Evolutionary conservation across 1,140 invertebrate genomes (phyloP), one percentile per base, ranked within the genome.

Genomic region (Saccostrea cuccullata): DNA sequence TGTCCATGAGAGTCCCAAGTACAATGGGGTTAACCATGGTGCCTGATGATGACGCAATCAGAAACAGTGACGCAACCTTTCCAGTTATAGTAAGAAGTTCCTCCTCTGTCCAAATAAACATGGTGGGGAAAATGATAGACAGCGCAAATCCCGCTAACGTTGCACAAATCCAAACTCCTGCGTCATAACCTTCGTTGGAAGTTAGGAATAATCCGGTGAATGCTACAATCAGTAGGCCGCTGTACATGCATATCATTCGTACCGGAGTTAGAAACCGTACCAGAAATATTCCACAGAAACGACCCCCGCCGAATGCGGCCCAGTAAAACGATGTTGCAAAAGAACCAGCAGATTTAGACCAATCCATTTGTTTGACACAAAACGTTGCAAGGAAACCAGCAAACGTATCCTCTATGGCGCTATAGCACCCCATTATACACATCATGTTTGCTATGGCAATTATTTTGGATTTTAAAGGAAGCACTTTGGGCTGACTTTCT

Each of bases 41-140:
- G 15, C 90, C 91, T 15, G 67, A 70, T 36, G 91, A 90, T 5
- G 90, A 82, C 8, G 91, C 87, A 58, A 91, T 90, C 47, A 92
- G 36, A 58, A 92, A 90, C 23, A 91, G 67, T 26, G 92, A 91
- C 26, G 91, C 86, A 26, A 92, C 82, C 64, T 88, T 90, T 15
- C 92, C 92, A 0, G 90, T 92, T 0, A 93, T 87, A 20, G 60
- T 55, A 36, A 91, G 55, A 0, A 93, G 56, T 58, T 92, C 86
- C 60, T 91, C 90, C 36, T 91, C 89, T 8, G 91, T 90, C 92
- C 92, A 93, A 17, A 89, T 89, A 58, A 93, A 90, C 1, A 88
- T 88, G 8, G 91, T 88, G 0, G 92, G 92, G 86, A 92, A 91
- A 23, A 92, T 90, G 4, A 91, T 86, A 0, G 92, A 91, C 67